These are phyloP conservation scores for Echeneis naucrates DNA, from an alignment of 2,797 vertebrate species.

Conservation along the genomic window DNA sequence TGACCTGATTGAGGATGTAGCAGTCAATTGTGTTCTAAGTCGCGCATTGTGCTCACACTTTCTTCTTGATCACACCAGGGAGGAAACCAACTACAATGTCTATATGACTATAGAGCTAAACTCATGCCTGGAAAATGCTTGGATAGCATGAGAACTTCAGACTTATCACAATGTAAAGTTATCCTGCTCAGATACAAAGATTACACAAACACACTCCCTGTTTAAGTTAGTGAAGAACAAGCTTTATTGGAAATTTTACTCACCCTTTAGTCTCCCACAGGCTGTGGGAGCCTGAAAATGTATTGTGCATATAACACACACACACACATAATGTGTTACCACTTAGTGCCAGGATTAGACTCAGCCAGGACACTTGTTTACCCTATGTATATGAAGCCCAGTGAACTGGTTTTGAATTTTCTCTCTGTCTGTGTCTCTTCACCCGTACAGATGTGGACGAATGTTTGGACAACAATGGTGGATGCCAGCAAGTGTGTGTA, in stretches of 20 bases:
- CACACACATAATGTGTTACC: conserved; percentile 6
- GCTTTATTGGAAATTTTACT: conserved; percentile 73
- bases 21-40: too few relatives aligned
- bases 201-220: conserved; percentile 41
- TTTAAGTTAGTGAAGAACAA: conserved; percentile 73
- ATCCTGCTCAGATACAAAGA: conserved; percentile 11
- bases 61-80: too few relatives aligned
- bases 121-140: too few relatives aligned
- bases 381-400: conserved; percentile 18
- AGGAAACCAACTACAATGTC: too few relatives aligned
- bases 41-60: too few relatives aligned
- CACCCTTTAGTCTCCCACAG: conserved; percentile 63
- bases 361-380: conserved; percentile 14
- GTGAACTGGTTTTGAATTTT: conserved; percentile 15
- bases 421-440: conserved; percentile 17
- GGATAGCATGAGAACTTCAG: conserved; percentile 35
- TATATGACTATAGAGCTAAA: too few relatives aligned
- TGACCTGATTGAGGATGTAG: too few relatives aligned
- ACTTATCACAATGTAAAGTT: conserved; percentile 57
- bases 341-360: conserved; percentile 10
- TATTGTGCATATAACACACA: conserved; percentile 15
- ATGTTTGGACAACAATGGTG: conserved; percentile 95
- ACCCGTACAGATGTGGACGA: conserved; percentile 87
- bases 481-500: conserved; percentile 96
- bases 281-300: conserved; percentile 52